A percentile compares a stretch with the other conserved stretches of the same genome.
These are phyloP conservation scores for Ommatoiulus sabulosus DNA, from an alignment of 2,888 invertebrate genomes.

Conservation along the genomic window DNA sequence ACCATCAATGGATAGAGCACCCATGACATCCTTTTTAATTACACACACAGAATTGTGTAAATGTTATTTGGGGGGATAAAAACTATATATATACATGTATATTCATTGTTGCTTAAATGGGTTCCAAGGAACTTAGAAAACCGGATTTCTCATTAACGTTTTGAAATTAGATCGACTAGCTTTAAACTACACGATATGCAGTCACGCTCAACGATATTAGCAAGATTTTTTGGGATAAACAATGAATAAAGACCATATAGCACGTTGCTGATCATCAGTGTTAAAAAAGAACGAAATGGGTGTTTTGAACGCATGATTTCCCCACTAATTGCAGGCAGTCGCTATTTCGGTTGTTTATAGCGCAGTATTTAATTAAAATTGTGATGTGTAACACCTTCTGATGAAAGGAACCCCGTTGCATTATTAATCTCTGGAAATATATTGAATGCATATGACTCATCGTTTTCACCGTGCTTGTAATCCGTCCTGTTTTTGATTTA, in stretches of 20 bases:
- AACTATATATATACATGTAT: too few species aligned
- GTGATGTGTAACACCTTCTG: conserved; percentile 4
- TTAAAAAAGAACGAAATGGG: background rate
- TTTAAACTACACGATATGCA: too few species aligned
- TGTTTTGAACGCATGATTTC: background rate
- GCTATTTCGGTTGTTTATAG: background rate
- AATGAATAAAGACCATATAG: background rate
- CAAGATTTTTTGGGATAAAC: background rate
- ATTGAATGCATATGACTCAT: conserved; percentile 34
- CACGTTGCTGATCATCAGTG: background rate
- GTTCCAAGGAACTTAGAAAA: too few species aligned
- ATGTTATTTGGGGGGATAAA: too few species aligned
- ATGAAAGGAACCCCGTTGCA: background rate
- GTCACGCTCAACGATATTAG: background rate
- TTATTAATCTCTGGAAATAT: background rate
- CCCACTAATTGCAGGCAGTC: background rate
- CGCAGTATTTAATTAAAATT: background rate
- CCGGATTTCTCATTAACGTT: too few species aligned
- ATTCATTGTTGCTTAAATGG: too few species aligned
- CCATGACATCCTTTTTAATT: too few species aligned
- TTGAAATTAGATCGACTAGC: too few species aligned
- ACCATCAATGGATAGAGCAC: too few species aligned
- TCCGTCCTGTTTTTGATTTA: background rate
- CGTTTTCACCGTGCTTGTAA: background rate
- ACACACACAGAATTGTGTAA: too few species aligned